phyloP scores from a whole-genome alignment of 2,888 invertebrate species.

The Byasa hedistus region DNA sequence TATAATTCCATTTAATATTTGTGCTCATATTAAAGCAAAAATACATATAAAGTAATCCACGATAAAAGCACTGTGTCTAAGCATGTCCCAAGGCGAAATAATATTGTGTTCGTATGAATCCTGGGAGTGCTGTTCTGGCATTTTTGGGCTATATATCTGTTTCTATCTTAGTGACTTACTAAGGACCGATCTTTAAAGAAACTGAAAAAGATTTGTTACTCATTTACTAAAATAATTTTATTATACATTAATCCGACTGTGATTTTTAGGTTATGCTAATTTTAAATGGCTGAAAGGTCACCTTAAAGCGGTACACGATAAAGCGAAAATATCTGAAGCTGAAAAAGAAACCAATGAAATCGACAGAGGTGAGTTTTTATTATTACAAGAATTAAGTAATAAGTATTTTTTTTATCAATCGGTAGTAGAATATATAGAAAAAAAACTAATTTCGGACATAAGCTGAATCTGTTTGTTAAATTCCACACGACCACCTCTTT shows the following conservation, averaged over 20 bases:
- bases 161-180: background rate
- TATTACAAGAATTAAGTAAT: background rate
- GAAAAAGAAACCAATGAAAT: conserved; percentile 5
- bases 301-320: conserved; percentile 63
- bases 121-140: background rate
- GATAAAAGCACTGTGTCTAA: background rate
- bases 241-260: background rate
- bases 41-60: too few relatives aligned
- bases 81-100: too few relatives aligned
- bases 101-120: too few relatives aligned
- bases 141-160: background rate
- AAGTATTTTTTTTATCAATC: too few relatives aligned
- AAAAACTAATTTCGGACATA: too few relatives aligned
- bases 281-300: conserved; percentile 67
- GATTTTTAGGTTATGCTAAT: conserved; percentile 58
- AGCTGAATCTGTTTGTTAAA: too few relatives aligned
- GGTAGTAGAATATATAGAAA: too few relatives aligned
- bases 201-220: too few relatives aligned
- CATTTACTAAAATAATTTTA: too few relatives aligned
- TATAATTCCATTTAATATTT: conserved; percentile 33
- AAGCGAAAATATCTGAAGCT: conserved; percentile 30
- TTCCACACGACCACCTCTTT: too few relatives aligned
- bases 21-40: background rate
- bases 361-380: conserved; percentile 18
- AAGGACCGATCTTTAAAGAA: background rate